A percentile compares a stretch with the other conserved stretches of the same genome.
Evolutionary conservation across 92 coral and sea anemone species (phyloP).

Genomic region (Nematostella vectensis): DNA sequence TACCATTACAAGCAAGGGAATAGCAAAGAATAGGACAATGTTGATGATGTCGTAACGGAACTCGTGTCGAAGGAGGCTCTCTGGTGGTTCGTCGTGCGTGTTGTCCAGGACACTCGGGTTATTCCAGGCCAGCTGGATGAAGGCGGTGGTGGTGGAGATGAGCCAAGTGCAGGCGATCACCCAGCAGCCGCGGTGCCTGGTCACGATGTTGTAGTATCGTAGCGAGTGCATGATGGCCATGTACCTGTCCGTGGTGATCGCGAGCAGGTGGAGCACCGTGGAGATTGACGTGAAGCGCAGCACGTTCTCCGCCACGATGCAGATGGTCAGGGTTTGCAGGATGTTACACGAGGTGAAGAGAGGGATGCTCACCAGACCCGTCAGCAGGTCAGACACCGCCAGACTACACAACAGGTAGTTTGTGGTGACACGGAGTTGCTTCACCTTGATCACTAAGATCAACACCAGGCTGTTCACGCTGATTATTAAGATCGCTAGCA

Average conservation of each 20-base stretch:
- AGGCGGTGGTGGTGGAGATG: slow-evolving; percentile 24
- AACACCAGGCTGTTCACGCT: slow-evolving; percentile 51
- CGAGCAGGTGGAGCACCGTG: slow-evolving; percentile 31
- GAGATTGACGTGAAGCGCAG: slow-evolving; percentile 58
- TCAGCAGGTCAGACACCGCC: slow-evolving; percentile 62
- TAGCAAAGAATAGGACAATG: slow-evolving; percentile 22
- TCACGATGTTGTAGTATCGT: slow-evolving; percentile 49
- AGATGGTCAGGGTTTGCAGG: slow-evolving; percentile 23
- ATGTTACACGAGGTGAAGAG: slow-evolving; percentile 40
- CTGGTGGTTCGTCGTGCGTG: slow-evolving; percentile 17
- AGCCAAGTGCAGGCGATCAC: slow-evolving; percentile 22
- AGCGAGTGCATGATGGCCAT: slow-evolving; percentile 51
- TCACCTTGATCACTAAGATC: slow-evolving; percentile 28
- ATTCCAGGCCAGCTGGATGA: slow-evolving; percentile 39
- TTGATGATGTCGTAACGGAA: slow-evolving; percentile 33
- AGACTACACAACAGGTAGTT: slow-evolving; percentile 64
- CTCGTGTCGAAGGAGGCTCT: slow-evolving; percentile 30
- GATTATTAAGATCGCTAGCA: slow-evolving; percentile 38
- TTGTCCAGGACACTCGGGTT: slow-evolving; percentile 10
- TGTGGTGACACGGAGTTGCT: slow-evolving; percentile 40
- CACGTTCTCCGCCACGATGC: slow-evolving; percentile 31
- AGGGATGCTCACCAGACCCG: slow-evolving; percentile 68
- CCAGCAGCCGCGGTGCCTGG: slow-evolving; percentile 22
- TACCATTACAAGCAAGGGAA: slow-evolving; percentile 38
- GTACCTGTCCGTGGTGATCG: slow-evolving; percentile 51